Conservation (phyloP, 2,888 invertebrate genomes). For the Netelia inedita region DNA sequence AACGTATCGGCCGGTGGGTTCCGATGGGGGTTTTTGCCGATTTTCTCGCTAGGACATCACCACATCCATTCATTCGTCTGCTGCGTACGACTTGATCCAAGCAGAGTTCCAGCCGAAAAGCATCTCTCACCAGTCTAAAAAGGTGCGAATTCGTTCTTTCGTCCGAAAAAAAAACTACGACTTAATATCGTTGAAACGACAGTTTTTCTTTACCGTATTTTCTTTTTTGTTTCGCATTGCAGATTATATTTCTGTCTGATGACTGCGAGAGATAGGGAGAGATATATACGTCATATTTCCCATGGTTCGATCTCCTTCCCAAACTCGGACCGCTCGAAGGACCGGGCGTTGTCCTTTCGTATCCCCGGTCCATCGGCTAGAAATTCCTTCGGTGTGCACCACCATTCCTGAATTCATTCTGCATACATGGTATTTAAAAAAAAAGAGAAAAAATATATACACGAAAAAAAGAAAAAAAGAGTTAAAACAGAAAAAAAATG, state of each 20-base stretch:
- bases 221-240: constrained; percentile 62
- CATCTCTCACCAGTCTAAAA: constrained; percentile 65
- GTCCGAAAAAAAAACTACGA: background rate
- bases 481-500: constrained; percentile 2
- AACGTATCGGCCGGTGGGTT: background rate
- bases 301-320: constrained; percentile 7
- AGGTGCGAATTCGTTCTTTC: constrained; percentile 62
- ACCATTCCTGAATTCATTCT: constrained; percentile 48
- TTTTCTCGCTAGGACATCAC: constrained; percentile 51
- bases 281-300: constrained; percentile 39
- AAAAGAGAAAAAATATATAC: constrained; percentile 8
- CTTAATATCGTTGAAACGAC: background rate
- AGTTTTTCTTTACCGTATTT: constrained; percentile 1
- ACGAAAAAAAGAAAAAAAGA: background rate
- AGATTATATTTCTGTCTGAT: constrained; percentile 62
- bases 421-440: constrained; percentile 41
- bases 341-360: constrained; percentile 24
- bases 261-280: constrained; percentile 28
- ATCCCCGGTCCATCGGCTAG: constrained; percentile 22
- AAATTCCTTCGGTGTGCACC: constrained; percentile 47
- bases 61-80: constrained; percentile 50
- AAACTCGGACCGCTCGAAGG: background rate
- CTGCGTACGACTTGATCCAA: constrained; percentile 22
- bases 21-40: constrained; percentile 45
- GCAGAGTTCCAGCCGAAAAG: constrained; percentile 79